Conservation (phyloP, 2,888 invertebrate species). For the Dasypolia templi region DNA sequence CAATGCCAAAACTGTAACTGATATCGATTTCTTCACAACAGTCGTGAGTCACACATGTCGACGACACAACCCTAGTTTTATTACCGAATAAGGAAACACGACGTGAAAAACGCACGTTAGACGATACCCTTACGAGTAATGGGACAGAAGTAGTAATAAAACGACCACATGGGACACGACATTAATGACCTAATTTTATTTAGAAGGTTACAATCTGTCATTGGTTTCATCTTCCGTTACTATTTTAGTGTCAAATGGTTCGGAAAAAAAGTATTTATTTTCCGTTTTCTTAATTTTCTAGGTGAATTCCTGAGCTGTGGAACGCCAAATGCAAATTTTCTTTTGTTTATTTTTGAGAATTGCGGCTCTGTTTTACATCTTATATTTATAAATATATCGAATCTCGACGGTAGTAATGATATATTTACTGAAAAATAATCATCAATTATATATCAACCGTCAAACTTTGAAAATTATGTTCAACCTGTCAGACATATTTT, state of each 20-base stretch:
- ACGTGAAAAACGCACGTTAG: slow-evolving; percentile 65
- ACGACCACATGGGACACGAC: slow-evolving; percentile 56
- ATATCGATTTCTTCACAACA: slow-evolving; percentile 27
- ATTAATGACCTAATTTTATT: slow-evolving; percentile 60
- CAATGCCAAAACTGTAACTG: slow-evolving; percentile 1
- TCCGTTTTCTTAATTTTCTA: no score
- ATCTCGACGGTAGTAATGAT: no score
- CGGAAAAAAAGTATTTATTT: no score
- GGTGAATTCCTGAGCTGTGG: no score
- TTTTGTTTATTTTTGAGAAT: no score
- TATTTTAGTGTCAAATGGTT: not conserved
- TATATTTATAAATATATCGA: no score
- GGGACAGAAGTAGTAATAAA: slow-evolving; percentile 62
- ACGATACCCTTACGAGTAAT: slow-evolving; percentile 57
- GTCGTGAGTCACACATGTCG: slow-evolving; percentile 44
- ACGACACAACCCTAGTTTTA: slow-evolving; percentile 58
- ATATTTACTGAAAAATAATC: no score
- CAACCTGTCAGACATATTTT: no score
- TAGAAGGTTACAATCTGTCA: slow-evolving; percentile 47
- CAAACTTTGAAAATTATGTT: no score
- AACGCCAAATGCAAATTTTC: no score
- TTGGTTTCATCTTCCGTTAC: slow-evolving; percentile 37
- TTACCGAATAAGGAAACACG: slow-evolving; percentile 55
- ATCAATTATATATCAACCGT: no score
- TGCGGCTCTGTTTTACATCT: no score